These are phyloP conservation scores for Magallana ariakensis DNA, from an alignment of 1,140 invertebrate genomes.

Conservation along the genomic window DNA sequence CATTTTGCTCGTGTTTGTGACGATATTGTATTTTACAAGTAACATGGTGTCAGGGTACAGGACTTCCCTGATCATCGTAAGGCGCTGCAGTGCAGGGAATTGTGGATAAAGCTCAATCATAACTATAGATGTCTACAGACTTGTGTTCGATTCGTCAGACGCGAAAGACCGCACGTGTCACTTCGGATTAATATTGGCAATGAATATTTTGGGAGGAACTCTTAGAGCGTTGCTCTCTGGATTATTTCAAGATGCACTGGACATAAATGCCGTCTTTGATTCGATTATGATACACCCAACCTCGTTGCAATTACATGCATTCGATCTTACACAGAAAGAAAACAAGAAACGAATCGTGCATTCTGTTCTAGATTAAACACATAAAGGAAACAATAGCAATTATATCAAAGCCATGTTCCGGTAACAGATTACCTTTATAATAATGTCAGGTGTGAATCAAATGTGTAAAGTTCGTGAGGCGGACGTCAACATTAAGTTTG, in stretches of 20 bases:
- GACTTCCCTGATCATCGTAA: constrained; percentile 68
- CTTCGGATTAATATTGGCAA: constrained; percentile 75
- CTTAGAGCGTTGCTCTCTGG: constrained; percentile 75
- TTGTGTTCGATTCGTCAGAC: constrained; percentile 73
- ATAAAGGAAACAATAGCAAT: constrained; percentile 70
- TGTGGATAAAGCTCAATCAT: constrained; percentile 78
- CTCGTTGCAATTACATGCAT: constrained; percentile 64
- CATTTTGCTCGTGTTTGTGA: constrained; percentile 74
- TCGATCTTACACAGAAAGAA: constrained; percentile 58
- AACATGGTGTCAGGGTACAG: constrained; percentile 46
- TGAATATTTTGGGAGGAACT: constrained; percentile 78
- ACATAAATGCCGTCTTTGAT: constrained; percentile 68
- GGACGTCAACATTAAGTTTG: constrained; percentile 77
- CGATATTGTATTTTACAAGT: constrained; percentile 75
- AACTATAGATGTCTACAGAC: constrained; percentile 78
- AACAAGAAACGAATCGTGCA: constrained; percentile 48
- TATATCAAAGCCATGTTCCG: constrained; percentile 61
- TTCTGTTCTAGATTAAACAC: constrained; percentile 65
- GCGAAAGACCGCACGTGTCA: constrained; percentile 70
- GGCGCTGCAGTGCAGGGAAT: constrained; percentile 73
- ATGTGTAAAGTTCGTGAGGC: constrained; percentile 76
- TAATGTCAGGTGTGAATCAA: constrained; percentile 66
- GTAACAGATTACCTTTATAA: constrained; percentile 61
- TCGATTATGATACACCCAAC: constrained; percentile 64
- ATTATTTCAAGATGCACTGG: constrained; percentile 67